These are phyloP conservation scores for Lepus oiostolus DNA, from an alignment of 2,797 vertebrate species.

Conservation along the genomic window DNA sequence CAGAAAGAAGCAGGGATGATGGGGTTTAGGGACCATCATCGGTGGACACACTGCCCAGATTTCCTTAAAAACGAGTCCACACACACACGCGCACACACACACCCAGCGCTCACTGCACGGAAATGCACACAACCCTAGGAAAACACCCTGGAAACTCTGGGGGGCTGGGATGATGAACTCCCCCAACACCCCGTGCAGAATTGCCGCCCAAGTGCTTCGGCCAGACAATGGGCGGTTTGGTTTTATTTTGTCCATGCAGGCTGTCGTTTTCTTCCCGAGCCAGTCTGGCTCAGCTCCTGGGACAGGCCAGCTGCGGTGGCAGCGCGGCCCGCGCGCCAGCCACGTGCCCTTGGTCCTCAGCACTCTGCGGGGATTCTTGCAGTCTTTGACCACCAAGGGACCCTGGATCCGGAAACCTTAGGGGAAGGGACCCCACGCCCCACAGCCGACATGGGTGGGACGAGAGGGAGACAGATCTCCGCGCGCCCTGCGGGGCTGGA, in stretches of 20 bases:
- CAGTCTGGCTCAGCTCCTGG: background rate
- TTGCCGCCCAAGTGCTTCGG: slow-evolving; percentile 16
- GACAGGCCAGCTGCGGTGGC: background rate
- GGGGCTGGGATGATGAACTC: background rate
- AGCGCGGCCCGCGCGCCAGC: background rate
- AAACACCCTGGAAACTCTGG: background rate
- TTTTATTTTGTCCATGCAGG: background rate
- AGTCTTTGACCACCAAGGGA: background rate
- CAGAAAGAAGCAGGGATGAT: too few species aligned
- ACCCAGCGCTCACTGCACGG: background rate
- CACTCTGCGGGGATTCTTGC: background rate
- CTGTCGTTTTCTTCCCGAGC: slow-evolving; percentile 28
- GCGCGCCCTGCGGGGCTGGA: background rate
- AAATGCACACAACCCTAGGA: background rate
- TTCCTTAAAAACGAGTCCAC: slow-evolving; percentile 10
- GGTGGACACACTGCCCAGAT: background rate
- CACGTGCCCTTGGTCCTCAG: background rate
- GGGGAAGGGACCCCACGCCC: background rate
- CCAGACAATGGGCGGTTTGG: slow-evolving; percentile 17
- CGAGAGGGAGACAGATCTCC: background rate
- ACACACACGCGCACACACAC: too few species aligned
- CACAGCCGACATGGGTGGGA: background rate
- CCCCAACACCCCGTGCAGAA: background rate
- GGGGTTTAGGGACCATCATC: too few species aligned
- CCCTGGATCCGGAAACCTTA: background rate